Percentiles rank a stretch among this genome's conserved stretches.
phyloP scores from a whole-genome alignment of 35 echinoderm and acorn worm genomes.

The Strongylocentrotus purpuratus region DNA sequence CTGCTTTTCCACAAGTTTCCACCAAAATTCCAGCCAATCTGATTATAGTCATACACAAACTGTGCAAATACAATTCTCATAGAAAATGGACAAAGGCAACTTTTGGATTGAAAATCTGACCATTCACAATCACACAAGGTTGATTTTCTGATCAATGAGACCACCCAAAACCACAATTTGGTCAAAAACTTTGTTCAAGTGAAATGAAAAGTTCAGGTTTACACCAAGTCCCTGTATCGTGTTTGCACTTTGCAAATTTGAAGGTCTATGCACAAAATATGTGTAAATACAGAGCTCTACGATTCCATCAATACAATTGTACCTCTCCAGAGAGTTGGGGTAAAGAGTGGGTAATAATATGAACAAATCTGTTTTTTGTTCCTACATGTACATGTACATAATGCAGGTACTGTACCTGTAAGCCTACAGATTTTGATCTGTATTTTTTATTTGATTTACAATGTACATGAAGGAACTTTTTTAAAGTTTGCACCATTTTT shows the following conservation, averaged over 20 bases:
- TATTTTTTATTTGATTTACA: too few species aligned
- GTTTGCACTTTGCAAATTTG: conserved; percentile 17
- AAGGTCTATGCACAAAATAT: neutral
- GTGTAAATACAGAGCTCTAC: neutral
- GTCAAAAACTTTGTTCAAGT: neutral
- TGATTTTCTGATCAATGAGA: neutral
- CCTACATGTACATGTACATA: too few species aligned
- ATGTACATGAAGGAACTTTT: too few species aligned
- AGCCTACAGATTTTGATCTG: too few species aligned
- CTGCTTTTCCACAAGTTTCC: too few species aligned
- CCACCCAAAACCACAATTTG: neutral
- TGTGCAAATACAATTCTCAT: neutral
- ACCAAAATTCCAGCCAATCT: too few species aligned
- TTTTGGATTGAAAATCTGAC: neutral
- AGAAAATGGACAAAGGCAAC: neutral
- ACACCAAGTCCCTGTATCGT: neutral
- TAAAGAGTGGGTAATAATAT: too few species aligned
- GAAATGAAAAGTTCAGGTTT: conserved; percentile 8
- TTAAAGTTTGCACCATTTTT: too few species aligned
- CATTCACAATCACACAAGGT: neutral
- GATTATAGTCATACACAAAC: neutral
- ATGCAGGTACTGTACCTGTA: too few species aligned
- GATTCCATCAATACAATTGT: neutral
- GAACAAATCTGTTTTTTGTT: too few species aligned
- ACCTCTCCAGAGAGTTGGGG: neutral